These are phyloP conservation scores for Vanessa tameamea DNA, from an alignment of 1,140 invertebrate species.

Conservation along the genomic window DNA sequence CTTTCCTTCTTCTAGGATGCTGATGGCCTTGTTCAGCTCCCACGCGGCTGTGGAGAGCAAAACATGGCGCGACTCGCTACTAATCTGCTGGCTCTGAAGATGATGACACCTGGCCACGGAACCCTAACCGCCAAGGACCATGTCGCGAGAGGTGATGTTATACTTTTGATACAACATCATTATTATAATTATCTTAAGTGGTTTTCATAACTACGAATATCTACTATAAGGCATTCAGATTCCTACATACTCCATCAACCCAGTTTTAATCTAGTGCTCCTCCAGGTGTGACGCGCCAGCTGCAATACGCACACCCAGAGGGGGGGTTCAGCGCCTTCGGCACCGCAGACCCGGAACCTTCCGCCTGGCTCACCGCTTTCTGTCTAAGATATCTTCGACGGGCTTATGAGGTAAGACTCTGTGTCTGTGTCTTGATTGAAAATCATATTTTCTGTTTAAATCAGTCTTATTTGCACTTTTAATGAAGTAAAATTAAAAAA, in stretches of 20 bases:
- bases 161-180: no score
- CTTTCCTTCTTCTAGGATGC: conserved; percentile 74
- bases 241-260: no score
- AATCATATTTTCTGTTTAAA: no score
- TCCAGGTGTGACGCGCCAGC: conserved; percentile 87
- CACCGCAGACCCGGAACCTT: conserved; percentile 82
- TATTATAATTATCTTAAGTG: no score
- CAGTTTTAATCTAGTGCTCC: not conserved
- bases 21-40: conserved; percentile 82
- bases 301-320: conserved; percentile 84
- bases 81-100: conserved; percentile 86
- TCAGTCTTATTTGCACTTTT: no score
- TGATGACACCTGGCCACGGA: conserved; percentile 74
- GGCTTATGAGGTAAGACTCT: conserved; percentile 51
- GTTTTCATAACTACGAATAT: no score
- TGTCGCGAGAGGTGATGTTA: conserved; percentile 55
- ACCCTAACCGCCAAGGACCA: conserved; percentile 46
- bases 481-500: no score
- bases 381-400: conserved; percentile 85
- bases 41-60: conserved; percentile 90
- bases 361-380: conserved; percentile 93
- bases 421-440: not conserved
- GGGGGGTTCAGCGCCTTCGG: conserved; percentile 93
- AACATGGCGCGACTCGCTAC: conserved; percentile 91
- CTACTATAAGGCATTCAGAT: no score